These are phyloP conservation scores for Charaxes varanes DNA, from an alignment of 1,140 invertebrate species.

Conservation along the genomic window DNA sequence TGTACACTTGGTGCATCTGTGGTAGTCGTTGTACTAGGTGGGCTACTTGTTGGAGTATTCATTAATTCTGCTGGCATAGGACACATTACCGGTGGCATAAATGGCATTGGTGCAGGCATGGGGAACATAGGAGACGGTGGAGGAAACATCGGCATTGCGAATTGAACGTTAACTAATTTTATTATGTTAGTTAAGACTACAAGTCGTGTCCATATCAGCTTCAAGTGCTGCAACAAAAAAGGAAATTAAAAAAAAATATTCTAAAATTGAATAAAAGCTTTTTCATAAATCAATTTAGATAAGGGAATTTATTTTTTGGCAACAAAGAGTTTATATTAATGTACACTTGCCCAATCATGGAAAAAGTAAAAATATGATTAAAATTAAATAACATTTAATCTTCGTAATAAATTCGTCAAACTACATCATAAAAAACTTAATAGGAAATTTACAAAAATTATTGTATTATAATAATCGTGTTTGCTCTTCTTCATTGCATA, in stretches of 20 bases:
- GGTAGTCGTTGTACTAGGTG: constrained; percentile 20
- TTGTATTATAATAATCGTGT: too few relatives aligned
- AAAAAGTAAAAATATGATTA: too few relatives aligned
- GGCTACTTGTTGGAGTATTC: neutral
- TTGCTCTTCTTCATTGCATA: too few relatives aligned
- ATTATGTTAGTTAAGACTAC: constrained; percentile 8
- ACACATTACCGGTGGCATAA: constrained; percentile 5
- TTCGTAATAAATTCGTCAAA: too few relatives aligned
- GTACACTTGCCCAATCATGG: too few relatives aligned
- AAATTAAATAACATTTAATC: too few relatives aligned
- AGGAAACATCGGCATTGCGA: constrained; percentile 17
- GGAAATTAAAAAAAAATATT: constrained; percentile 6
- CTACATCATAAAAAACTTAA: too few relatives aligned
- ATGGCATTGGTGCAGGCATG: constrained; percentile 21
- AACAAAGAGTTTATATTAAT: too few relatives aligned
- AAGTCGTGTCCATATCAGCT: constrained; percentile 12
- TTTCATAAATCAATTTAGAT: too few relatives aligned
- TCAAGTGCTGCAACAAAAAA: constrained; percentile 10
- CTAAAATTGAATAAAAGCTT: too few relatives aligned
- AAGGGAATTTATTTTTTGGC: too few relatives aligned
- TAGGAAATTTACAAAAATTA: too few relatives aligned
- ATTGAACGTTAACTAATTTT: constrained; percentile 13
- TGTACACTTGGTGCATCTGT: constrained; percentile 20
- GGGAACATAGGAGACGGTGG: constrained; percentile 20
- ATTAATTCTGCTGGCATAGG: neutral